phyloP scores from a whole-genome alignment of 1,140 invertebrate species.

The Dreissena polymorpha region DNA sequence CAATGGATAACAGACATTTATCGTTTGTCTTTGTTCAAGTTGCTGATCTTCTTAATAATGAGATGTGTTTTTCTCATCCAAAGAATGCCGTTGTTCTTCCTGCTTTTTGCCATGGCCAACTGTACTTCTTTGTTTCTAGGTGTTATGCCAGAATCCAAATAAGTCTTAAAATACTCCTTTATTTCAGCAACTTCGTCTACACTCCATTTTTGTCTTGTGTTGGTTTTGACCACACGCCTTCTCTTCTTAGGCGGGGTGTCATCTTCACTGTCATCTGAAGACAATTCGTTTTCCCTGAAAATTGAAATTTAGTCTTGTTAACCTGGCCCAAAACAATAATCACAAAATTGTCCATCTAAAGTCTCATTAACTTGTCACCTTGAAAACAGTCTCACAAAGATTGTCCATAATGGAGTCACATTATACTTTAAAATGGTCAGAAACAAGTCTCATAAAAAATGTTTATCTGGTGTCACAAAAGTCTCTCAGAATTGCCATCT shows the following conservation, averaged over 20 bases:
- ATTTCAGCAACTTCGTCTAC: constrained; percentile 1
- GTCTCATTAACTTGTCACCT: no score
- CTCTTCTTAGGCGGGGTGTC: background rate
- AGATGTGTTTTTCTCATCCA: constrained; percentile 2
- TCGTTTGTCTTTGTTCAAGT: constrained; percentile 10
- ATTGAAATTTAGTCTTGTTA: no score
- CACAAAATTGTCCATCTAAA: no score
- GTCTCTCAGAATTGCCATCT: background rate
- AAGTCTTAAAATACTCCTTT: constrained; percentile 3
- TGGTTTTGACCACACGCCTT: background rate
- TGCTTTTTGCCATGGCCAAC: background rate
- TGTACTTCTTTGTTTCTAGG: background rate
- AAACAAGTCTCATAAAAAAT: no score
- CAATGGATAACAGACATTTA: background rate
- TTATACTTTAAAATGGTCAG: no score
- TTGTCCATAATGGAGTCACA: no score
- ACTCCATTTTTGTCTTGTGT: constrained; percentile 6
- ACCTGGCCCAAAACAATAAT: no score
- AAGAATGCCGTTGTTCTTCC: background rate
- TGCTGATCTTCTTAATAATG: constrained; percentile 6
- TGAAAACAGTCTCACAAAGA: no score
- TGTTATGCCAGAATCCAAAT: background rate
- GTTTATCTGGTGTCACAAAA: no score
- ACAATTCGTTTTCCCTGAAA: constrained; percentile 1
- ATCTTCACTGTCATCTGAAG: background rate